Evolutionary conservation across 2,888 invertebrate genomes (phyloP).

Genomic region (Halictus quadricinctus): DNA sequence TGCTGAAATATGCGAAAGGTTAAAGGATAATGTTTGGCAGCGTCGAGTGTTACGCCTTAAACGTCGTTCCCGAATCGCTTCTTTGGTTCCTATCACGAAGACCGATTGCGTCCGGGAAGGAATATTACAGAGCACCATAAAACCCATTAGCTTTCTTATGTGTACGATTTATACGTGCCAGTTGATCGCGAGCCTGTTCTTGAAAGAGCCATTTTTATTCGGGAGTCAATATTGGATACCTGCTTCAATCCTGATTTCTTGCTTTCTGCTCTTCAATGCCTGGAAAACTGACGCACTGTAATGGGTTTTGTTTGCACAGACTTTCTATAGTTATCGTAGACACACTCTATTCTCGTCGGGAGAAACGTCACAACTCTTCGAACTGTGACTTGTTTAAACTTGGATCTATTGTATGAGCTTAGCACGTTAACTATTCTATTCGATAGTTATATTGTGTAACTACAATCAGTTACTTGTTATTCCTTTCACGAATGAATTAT

Average conservation of each 20-base stretch:
- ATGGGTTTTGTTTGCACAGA: background rate
- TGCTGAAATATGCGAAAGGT: background rate
- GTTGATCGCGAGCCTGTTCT: constrained; percentile 46
- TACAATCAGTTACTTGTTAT: too few species aligned
- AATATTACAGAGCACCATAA: constrained; percentile 46
- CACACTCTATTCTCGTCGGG: background rate
- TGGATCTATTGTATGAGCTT: background rate
- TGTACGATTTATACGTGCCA: constrained; percentile 34
- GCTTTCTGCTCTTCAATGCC: constrained; percentile 37
- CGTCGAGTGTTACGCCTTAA: constrained; percentile 10
- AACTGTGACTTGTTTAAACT: background rate
- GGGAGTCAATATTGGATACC: constrained; percentile 33
- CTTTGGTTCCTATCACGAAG: constrained; percentile 30
- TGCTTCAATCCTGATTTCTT: constrained; percentile 17
- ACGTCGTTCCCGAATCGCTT: constrained; percentile 32
- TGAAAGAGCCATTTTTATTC: constrained; percentile 55
- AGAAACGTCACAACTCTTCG: background rate
- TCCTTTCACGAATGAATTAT: too few species aligned
- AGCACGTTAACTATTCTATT: too few species aligned
- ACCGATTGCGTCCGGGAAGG: constrained; percentile 18
- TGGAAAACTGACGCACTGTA: constrained; percentile 11
- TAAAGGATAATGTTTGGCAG: constrained; percentile 13
- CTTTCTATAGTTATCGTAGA: background rate
- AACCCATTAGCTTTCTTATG: constrained; percentile 48
- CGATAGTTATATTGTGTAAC: too few species aligned